phyloP scores from a whole-genome alignment of 2,113 vertebrate genomes.

The Nyctereutes procyonoides region DNA sequence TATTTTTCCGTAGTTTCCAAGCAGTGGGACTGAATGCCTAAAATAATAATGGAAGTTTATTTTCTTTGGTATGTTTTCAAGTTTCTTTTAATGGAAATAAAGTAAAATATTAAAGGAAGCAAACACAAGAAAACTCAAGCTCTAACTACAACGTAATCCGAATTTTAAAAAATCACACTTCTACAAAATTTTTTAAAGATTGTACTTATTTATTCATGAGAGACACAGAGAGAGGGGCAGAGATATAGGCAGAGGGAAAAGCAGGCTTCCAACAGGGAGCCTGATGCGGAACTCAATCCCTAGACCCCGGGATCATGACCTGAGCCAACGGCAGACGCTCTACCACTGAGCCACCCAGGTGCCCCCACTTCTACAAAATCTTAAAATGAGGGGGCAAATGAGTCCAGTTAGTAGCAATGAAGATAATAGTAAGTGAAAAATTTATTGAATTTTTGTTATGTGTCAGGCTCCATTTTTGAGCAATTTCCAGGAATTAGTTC shows the following conservation, averaged over 20 bases:
- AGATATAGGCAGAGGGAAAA: no score
- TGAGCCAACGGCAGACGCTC: no score
- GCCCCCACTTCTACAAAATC: not conserved
- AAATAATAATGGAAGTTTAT: not conserved
- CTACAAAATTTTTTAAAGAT: not conserved
- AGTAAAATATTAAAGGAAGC: not conserved
- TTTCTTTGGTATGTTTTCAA: not conserved
- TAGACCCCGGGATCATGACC: no score
- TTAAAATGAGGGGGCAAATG: not conserved
- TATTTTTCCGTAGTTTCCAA: not conserved
- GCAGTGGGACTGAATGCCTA: not conserved
- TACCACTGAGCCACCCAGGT: no score
- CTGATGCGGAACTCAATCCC: no score
- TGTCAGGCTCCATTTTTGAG: slow-evolving; percentile 11
- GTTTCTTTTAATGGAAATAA: not conserved
- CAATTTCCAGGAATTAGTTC: slow-evolving; percentile 13
- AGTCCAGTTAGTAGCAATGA: not conserved
- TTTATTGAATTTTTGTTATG: not conserved
- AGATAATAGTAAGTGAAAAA: not conserved
- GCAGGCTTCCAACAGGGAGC: no score
- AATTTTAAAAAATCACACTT: not conserved
- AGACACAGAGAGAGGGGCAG: no score
- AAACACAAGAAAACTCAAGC: not conserved
- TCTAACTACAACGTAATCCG: not conserved
- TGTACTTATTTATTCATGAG: no score